Evolutionary conservation across 64 coral and sea anemone genomes (phyloP), one percentile per base, ranked within the genome.

Genomic region (Actinia equina): DNA sequence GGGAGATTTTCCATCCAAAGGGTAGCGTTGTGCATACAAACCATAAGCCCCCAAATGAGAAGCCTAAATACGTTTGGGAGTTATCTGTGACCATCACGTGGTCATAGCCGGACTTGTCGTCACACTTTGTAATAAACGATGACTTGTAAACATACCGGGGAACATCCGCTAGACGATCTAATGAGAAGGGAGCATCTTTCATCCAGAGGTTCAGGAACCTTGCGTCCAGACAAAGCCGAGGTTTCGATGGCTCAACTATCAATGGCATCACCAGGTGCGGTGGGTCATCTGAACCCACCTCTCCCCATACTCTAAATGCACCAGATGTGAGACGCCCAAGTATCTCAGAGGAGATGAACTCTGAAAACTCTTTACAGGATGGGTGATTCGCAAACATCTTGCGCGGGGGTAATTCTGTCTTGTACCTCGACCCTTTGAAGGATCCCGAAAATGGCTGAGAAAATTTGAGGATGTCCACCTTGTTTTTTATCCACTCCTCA

Each of bases 121-220:
- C 55, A 57, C 55, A 57, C 55, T 57, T 57, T 6, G 88, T 74
- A 84, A 79, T 85, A 23, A 53, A 82, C 5, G 69, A 65, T 4
- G 49, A 69, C 20, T 44, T 12, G 25, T 80, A 79, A 23, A 91
- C 58, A 52, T 86, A 88, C 7, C 84, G 20, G 18, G 74, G 83
- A 20, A 91, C 62, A 65, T 86, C 84, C 11, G 25, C 7, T 1
- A 91, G 51, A 46, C 26, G 58, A 91, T 91, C 84, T 0, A 91
- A 51, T 13, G 65, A 20, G 30, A 91, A 91, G 18, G 87, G 87
- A 2, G 16, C 52, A 54, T 88, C 87, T 7, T 37, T 78, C 87
- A 88, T 88, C 87, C 87, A 88, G 20, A 79, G 17, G 51, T 88
- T 88, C 14, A 88, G n/a, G 53, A 79, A 88, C 8, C 86, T 44